phyloP scores from a whole-genome alignment of 2,797 vertebrate species.

The Scleropages formosus region DNA sequence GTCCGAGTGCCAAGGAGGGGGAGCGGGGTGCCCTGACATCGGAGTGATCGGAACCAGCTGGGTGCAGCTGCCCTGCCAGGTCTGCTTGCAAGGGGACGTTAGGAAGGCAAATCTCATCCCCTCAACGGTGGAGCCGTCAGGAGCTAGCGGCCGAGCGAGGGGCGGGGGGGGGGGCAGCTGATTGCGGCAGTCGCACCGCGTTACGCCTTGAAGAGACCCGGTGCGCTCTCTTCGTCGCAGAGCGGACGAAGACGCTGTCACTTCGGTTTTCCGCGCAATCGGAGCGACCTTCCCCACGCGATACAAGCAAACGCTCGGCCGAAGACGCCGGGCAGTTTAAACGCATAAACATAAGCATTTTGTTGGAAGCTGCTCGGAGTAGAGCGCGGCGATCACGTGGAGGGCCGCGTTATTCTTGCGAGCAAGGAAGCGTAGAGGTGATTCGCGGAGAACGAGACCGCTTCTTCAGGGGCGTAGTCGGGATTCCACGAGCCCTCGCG shows the following conservation, averaged over 20 bases:
- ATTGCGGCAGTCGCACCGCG: constrained; percentile 9
- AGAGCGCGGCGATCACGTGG: not conserved
- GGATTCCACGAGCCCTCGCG: not conserved
- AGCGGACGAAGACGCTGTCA: not conserved
- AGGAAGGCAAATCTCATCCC: not conserved
- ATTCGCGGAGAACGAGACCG: not conserved
- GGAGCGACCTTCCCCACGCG: not conserved
- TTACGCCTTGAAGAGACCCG: not conserved
- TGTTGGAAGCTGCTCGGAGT: not conserved
- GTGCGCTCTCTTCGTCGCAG: not conserved
- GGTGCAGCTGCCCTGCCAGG: constrained; percentile 11
- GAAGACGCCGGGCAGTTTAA: too few relatives aligned
- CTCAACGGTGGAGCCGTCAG: constrained; percentile 28
- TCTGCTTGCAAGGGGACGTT: constrained; percentile 5
- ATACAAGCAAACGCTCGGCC: not conserved
- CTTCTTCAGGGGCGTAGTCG: not conserved
- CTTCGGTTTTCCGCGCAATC: not conserved
- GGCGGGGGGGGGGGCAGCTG: not conserved
- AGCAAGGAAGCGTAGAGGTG: too few relatives aligned
- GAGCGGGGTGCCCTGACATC: not conserved
- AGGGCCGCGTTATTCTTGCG: not conserved
- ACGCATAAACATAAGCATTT: not conserved
- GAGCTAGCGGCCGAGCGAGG: constrained; percentile 29
- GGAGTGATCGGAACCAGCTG: constrained; percentile 34
- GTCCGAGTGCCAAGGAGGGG: not conserved